These are phyloP conservation scores for Mythimna ferrago DNA, from an alignment of 2,888 invertebrate species.

Conservation along the genomic window DNA sequence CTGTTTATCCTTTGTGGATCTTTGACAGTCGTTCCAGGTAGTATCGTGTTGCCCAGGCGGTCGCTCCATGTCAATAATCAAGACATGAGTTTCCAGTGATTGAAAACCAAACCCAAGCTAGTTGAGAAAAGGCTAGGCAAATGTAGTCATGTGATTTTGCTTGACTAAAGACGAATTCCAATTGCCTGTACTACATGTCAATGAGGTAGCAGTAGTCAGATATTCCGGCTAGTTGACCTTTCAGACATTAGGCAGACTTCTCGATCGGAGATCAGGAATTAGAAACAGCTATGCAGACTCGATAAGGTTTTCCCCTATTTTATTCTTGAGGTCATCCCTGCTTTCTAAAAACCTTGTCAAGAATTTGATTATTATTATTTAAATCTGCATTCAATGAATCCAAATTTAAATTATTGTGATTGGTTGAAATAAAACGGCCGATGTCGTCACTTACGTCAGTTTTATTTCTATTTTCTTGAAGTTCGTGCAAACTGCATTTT, in stretches of 20 bases:
- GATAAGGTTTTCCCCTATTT: background rate
- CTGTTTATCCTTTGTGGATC: too few relatives aligned
- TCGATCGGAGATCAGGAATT: background rate
- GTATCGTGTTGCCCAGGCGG: too few relatives aligned
- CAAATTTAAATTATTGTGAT: background rate
- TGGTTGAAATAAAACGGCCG: background rate
- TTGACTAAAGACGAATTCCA: conserved; percentile 6
- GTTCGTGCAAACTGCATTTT: background rate
- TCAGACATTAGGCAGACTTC: background rate
- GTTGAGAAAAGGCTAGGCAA: too few relatives aligned
- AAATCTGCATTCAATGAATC: background rate
- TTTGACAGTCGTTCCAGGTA: too few relatives aligned
- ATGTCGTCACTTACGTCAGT: background rate
- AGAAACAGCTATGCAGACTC: background rate
- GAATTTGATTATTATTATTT: background rate
- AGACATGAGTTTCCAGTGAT: too few relatives aligned
- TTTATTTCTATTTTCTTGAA: background rate
- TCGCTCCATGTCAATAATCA: too few relatives aligned
- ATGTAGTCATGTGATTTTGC: background rate
- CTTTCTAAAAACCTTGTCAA: background rate
- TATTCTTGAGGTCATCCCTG: background rate
- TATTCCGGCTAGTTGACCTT: background rate
- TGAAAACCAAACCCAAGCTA: too few relatives aligned
- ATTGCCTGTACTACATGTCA: background rate
- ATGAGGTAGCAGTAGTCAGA: background rate